Conservation (phyloP, 2,797 vertebrate genomes). For the Cetoscarus ocellatus region DNA sequence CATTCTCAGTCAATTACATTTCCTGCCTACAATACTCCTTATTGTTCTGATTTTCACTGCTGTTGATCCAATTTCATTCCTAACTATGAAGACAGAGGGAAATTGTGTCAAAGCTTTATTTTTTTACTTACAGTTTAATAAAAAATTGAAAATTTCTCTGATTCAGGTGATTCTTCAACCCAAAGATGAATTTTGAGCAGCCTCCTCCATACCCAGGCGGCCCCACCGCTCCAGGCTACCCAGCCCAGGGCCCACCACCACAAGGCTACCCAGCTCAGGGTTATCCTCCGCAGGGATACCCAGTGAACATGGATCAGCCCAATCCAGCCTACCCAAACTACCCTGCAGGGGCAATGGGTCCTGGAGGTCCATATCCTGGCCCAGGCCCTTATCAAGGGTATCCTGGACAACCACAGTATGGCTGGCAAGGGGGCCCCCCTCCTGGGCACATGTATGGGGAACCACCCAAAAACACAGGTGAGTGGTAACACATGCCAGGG, state of each 20-base stretch:
- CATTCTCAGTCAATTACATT: background rate
- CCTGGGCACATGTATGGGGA: constrained; percentile 89
- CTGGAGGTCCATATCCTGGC: constrained; percentile 78
- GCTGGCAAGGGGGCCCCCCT: constrained; percentile 90
- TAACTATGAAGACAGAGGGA: background rate
- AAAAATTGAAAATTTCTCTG: background rate
- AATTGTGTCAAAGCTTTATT: background rate
- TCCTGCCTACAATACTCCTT: constrained; percentile 12
- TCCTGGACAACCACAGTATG: constrained; percentile 85
- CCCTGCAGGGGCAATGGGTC: constrained; percentile 70
- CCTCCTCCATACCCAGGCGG: constrained; percentile 93
- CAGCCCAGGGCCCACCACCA: constrained; percentile 84
- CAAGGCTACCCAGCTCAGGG: constrained; percentile 85
- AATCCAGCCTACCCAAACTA: constrained; percentile 78
- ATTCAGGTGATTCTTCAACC: constrained; percentile 74
- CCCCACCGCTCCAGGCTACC: constrained; percentile 87
- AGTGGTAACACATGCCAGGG: constrained; percentile 5
- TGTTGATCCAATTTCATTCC: background rate
- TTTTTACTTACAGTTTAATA: background rate
- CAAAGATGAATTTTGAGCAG: constrained; percentile 91
- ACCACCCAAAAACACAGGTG: constrained; percentile 97
- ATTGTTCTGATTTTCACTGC: background rate
- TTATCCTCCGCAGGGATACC: constrained; percentile 89
- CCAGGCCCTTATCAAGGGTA: constrained; percentile 84
- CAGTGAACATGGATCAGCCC: constrained; percentile 90